Evolutionary conservation across 2,888 invertebrate genomes (phyloP).

Genomic region (Eubasilissa splendida): DNA sequence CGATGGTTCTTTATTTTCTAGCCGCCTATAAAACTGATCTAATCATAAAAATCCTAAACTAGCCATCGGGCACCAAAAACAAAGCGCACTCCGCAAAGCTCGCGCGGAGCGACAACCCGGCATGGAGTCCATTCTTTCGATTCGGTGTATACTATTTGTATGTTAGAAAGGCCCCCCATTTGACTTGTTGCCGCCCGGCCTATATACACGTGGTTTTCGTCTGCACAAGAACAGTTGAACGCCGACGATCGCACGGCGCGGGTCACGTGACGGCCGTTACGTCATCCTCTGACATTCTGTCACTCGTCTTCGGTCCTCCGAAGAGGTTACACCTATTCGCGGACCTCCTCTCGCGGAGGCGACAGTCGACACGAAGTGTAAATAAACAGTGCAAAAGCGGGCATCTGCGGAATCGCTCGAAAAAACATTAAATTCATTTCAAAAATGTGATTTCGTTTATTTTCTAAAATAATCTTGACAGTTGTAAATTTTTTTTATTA

Average conservation of each 20-base stretch:
- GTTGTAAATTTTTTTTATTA: neutral
- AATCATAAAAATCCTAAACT: neutral
- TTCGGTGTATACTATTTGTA: slow-evolving; percentile 2
- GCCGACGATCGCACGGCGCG: slow-evolving; percentile 53
- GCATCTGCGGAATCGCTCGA: neutral
- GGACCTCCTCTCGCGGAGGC: neutral
- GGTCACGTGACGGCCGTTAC: slow-evolving; percentile 48
- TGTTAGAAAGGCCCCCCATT: neutral
- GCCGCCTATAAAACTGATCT: slow-evolving; percentile 38
- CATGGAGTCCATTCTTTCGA: neutral
- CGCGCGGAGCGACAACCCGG: neutral
- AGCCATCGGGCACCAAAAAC: neutral
- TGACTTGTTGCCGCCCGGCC: slow-evolving; percentile 4
- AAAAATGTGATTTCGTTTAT: neutral
- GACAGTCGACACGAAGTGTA: slow-evolving; percentile 24
- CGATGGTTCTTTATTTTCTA: slow-evolving; percentile 43
- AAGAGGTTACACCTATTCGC: slow-evolving; percentile 43
- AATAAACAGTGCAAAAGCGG: slow-evolving; percentile 41
- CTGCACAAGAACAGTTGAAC: slow-evolving; percentile 53
- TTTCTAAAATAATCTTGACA: slow-evolving; percentile 9
- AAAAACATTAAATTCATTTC: slow-evolving; percentile 21
- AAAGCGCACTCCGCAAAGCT: slow-evolving; percentile 3
- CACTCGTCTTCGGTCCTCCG: slow-evolving; percentile 45
- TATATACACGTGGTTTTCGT: slow-evolving; percentile 56
- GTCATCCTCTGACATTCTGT: slow-evolving; percentile 46